phyloP scores from a whole-genome alignment of 2,113 vertebrate genomes.

The Cochlearius cochlearius region DNA sequence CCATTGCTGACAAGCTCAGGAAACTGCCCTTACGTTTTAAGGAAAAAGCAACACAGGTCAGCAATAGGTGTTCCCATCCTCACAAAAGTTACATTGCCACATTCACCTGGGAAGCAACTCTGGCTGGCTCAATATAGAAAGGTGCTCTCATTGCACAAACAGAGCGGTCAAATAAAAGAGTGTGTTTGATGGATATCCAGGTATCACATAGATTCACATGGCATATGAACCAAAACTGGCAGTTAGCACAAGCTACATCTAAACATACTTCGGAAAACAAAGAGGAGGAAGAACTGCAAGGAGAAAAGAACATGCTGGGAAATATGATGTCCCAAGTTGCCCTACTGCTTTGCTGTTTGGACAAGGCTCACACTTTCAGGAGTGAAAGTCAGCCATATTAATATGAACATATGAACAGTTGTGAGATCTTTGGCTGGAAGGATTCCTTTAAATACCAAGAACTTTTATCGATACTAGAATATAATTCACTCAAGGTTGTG shows the following conservation, averaged over 20 bases:
- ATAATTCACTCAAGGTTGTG: not conserved
- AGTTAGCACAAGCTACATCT: not conserved
- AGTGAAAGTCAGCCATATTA: not conserved
- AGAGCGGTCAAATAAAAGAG: not conserved
- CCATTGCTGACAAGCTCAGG: not conserved
- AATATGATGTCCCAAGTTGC: not conserved
- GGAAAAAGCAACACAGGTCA: not conserved
- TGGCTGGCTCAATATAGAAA: not conserved
- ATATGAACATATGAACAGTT: not conserved
- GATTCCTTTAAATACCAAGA: not conserved
- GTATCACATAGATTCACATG: not conserved
- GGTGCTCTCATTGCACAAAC: not conserved
- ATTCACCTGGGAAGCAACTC: not conserved
- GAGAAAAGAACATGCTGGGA: not conserved
- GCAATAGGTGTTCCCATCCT: not conserved
- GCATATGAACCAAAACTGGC: not conserved
- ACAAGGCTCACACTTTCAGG: not conserved
- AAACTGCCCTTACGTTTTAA: not conserved
- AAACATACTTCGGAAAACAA: not conserved
- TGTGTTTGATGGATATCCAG: fast-evolving
- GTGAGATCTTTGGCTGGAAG: not conserved
- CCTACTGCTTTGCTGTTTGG: not conserved
- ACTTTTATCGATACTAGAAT: not conserved
- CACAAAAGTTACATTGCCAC: not conserved
- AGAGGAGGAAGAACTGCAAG: not conserved